Percentiles rank a stretch among this genome's conserved stretches.
Conservation (phyloP, 2,888 invertebrate genomes). For the Achlya flavicornis region DNA sequence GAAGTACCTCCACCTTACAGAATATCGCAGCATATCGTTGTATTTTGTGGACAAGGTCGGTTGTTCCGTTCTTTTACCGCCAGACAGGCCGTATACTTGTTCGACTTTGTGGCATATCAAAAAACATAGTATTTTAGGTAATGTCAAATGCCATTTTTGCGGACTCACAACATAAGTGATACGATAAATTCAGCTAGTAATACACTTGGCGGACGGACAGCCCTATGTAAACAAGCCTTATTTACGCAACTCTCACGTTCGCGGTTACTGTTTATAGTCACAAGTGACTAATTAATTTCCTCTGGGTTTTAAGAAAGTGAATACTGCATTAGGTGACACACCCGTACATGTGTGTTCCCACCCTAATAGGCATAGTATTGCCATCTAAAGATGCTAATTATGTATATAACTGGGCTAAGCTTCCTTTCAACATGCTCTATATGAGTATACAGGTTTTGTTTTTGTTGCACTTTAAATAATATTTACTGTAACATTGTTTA, state of each 20-base stretch:
- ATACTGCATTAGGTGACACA: constrained; percentile 34
- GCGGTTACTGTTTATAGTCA: constrained; percentile 29
- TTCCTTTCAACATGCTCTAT: constrained; percentile 57
- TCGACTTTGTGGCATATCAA: too few species aligned
- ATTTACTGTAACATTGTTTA: constrained; percentile 56
- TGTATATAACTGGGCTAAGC: constrained; percentile 59
- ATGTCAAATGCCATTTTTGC: too few species aligned
- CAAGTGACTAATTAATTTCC: constrained; percentile 54
- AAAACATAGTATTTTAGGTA: too few species aligned
- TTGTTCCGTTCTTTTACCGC: too few species aligned
- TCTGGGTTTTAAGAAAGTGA: constrained; percentile 52
- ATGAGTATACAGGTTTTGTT: constrained; percentile 37
- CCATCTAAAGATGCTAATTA: constrained; percentile 74
- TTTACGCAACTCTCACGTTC: constrained; percentile 35
- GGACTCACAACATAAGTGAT: too few species aligned
- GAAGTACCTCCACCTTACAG: too few species aligned
- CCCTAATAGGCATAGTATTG: constrained; percentile 53
- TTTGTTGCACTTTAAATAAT: constrained; percentile 44
- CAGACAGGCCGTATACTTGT: too few species aligned
- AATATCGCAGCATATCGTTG: too few species aligned
- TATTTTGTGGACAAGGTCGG: too few species aligned
- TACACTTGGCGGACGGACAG: not conserved
- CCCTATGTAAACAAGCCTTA: constrained; percentile 17
- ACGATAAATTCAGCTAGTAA: not conserved
- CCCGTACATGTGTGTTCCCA: constrained; percentile 33